Evolutionary conservation across 1,140 invertebrate species (phyloP).

Genomic region (Bombus terrestris): DNA sequence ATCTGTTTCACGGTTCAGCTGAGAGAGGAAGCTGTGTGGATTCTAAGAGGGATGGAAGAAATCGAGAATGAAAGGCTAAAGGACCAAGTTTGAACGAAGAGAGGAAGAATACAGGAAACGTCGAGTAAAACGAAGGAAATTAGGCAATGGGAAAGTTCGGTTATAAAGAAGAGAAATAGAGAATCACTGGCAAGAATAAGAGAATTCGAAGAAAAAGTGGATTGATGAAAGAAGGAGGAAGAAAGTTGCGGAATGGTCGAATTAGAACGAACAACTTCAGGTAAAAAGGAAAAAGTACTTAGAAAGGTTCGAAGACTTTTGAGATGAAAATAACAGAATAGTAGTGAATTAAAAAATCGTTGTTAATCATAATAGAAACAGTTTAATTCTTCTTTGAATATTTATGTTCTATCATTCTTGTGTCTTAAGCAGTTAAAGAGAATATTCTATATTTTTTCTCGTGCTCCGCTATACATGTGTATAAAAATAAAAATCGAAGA

Average conservation of each 20-base stretch:
- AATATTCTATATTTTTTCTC: not conserved
- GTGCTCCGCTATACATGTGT: not conserved
- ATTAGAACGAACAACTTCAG: not conserved
- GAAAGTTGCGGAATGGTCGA: not conserved
- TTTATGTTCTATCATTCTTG: not conserved
- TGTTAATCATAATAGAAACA: not conserved
- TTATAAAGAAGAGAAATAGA: not conserved
- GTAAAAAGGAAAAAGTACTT: not conserved
- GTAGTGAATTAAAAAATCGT: not conserved
- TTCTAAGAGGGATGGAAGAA: too few species aligned
- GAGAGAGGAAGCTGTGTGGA: too few species aligned
- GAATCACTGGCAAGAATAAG: not conserved
- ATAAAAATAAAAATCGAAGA: not conserved
- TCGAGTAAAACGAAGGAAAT: not conserved
- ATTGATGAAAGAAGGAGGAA: not conserved
- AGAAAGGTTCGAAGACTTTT: not conserved
- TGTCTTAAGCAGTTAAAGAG: not conserved
- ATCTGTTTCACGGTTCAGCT: conserved; percentile 27
- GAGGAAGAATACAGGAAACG: too few species aligned
- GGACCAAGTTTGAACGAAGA: not conserved
- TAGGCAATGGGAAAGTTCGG: not conserved
- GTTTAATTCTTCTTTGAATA: not conserved
- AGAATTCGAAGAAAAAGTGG: conserved; percentile 10
- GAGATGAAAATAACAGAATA: too few species aligned
- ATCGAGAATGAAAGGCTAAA: not conserved